Evolutionary conservation across 2,113 vertebrate species (phyloP), one percentile per base, ranked within the genome.

Genomic region (Bucco capensis): DNA sequence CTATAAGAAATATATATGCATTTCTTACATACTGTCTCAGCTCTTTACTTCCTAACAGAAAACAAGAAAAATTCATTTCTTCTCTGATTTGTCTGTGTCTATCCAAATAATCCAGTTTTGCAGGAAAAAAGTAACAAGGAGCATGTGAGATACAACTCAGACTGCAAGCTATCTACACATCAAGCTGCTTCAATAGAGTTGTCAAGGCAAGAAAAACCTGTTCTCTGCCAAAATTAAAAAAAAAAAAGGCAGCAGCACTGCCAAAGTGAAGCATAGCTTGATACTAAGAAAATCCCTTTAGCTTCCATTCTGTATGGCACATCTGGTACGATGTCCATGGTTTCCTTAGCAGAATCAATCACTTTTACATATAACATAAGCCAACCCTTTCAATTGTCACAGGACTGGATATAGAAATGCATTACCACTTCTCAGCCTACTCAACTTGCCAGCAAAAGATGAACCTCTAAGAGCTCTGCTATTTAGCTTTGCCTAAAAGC

Each of bases 171-270:
- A 77, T 82, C 88, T 92, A 79, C 93, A 58, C 85, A 89, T 87
- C n/a, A 49, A 75, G 86, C 93, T 88, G 51, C 60, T 64, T 77
- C 88, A 93, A 90, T 73, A 95, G 57, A 77, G 62, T 47, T 86
- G 54, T 92, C 28, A 25, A 61, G 65, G 93, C 92, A 93, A 95
- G 96, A 95, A 97, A 97, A 96, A 96, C 77, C 57, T 89, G 97
- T 95, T 96, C 62, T 61, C 58, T 31, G 70, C 87, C 58, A 92
- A 96, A 96, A 94, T 25, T 40, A 22, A 89, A 71, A 40, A 86
- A 19, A 46, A 33, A 65, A 46, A 5, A 40, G 60, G 9, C 57
- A 3, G 12, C 47, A 74, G 33, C 21, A 38, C 4, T 8, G 14
- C 56, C 50, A 44, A 82, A 93, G 82, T 42, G 88, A 85, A 90